phyloP scores from a whole-genome alignment of 2,888 invertebrate genomes.

The Eupithecia insigniata region DNA sequence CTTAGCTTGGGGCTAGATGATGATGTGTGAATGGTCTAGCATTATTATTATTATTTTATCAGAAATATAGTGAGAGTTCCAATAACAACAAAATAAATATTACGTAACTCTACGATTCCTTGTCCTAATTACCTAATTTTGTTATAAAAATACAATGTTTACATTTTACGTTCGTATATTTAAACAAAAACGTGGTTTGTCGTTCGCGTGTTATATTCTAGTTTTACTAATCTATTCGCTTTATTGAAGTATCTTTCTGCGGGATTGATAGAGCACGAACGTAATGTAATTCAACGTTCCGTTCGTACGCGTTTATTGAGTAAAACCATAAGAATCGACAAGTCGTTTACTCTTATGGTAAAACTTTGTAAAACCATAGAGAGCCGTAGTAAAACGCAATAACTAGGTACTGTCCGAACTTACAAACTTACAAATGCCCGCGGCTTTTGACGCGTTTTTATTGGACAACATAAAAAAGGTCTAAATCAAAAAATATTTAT shows the following conservation, averaged over 20 bases:
- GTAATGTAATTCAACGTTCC: not conserved
- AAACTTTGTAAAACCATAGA: not conserved
- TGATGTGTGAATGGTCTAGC: too few relatives aligned
- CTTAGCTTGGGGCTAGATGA: too few relatives aligned
- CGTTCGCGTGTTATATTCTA: constrained; percentile 16
- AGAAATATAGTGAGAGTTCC: not conserved
- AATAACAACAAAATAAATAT: not conserved
- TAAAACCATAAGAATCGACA: not conserved
- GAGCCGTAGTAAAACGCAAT: not conserved
- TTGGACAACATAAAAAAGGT: too few relatives aligned
- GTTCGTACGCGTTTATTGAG: constrained; percentile 1
- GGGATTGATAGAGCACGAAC: constrained; percentile 22
- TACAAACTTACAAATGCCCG: too few relatives aligned
- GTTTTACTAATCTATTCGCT: constrained; percentile 23
- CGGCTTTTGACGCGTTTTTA: too few relatives aligned
- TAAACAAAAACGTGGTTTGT: constrained; percentile 1
- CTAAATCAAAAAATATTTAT: too few relatives aligned
- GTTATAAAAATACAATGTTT: not conserved
- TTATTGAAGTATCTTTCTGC: constrained; percentile 4
- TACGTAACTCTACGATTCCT: not conserved
- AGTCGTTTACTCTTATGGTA: too few relatives aligned
- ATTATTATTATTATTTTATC: too few relatives aligned
- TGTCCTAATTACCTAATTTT: constrained; percentile 6
- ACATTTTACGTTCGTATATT: not conserved
- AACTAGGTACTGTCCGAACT: too few relatives aligned